A percentile compares a stretch with the other conserved stretches of the same genome.
phyloP scores from a whole-genome alignment of 2,797 vertebrate genomes.

The Iguana delicatissima region DNA sequence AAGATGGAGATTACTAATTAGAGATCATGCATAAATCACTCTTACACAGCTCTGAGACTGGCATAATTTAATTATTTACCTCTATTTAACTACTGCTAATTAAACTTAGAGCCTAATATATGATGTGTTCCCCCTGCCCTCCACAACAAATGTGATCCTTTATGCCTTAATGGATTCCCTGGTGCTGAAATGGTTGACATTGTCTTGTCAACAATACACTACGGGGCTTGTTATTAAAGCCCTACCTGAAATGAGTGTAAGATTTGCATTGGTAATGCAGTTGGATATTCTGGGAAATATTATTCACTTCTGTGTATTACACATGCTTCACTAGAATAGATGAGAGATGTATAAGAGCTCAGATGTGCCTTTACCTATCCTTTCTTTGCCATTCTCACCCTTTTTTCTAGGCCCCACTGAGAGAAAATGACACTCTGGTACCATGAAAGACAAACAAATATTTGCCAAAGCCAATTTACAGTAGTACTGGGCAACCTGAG shows the following conservation, averaged over 20 bases:
- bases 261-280: constrained; percentile 8
- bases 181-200: background rate
- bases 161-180: constrained; percentile 52
- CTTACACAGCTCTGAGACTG: background rate
- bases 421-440: background rate
- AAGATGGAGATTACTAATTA: constrained; percentile 29
- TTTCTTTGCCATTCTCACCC: background rate
- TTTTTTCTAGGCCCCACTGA: background rate
- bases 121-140: constrained; percentile 37
- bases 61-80: constrained; percentile 13
- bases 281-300: background rate
- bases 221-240: background rate
- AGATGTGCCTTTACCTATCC: background rate
- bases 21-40: background rate
- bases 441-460: background rate
- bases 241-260: background rate
- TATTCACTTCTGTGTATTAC: background rate
- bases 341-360: background rate
- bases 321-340: background rate
- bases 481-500: background rate
- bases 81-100: background rate
- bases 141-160: constrained; percentile 59
- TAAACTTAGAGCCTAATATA: constrained; percentile 27
- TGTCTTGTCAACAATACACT: constrained; percentile 6
- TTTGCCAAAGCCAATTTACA: background rate